These are phyloP conservation scores for Psettodes erumei DNA, from an alignment of 2,113 vertebrate genomes.

Conservation along the genomic window DNA sequence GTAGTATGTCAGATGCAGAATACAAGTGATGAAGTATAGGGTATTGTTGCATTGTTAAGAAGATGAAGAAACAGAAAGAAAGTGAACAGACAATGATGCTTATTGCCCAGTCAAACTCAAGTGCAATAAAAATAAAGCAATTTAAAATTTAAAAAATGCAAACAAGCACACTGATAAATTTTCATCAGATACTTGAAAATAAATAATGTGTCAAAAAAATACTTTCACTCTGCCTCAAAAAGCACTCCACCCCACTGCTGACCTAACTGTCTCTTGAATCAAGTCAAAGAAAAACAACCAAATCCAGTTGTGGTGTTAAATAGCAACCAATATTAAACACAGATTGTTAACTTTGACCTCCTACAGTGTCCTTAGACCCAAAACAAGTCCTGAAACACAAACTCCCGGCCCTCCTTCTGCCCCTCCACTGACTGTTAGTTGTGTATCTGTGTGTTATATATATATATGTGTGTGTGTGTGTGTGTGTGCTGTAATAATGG, in stretches of 20 bases:
- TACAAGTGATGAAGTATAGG: conserved; percentile 34
- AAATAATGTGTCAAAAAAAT: too few species aligned
- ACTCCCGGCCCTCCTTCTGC: conserved; percentile 40
- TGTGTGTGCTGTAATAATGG: conserved; percentile 86
- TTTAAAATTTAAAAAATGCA: neutral
- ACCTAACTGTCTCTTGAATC: neutral
- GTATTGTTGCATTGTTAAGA: too few species aligned
- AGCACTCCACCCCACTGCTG: neutral
- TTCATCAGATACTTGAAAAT: neutral
- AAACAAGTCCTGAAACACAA: conserved; percentile 54
- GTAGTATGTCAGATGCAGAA: conserved; percentile 31
- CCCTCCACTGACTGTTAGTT: conserved; percentile 33
- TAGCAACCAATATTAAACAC: conserved; percentile 36
- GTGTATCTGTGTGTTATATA: conserved; percentile 34
- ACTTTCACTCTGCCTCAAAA: neutral
- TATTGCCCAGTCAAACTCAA: neutral
- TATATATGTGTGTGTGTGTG: conserved; percentile 42
- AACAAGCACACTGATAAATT: neutral
- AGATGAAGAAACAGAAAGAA: neutral
- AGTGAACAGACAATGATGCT: neutral
- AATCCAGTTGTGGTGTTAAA: conserved; percentile 19
- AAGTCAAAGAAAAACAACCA: conserved; percentile 9
- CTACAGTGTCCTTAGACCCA: conserved; percentile 46
- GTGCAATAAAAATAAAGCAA: neutral
- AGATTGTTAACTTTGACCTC: conserved; percentile 62